Evolutionary conservation across 2,113 vertebrate genomes (phyloP).

Genomic region (Phoxinus phoxinus): DNA sequence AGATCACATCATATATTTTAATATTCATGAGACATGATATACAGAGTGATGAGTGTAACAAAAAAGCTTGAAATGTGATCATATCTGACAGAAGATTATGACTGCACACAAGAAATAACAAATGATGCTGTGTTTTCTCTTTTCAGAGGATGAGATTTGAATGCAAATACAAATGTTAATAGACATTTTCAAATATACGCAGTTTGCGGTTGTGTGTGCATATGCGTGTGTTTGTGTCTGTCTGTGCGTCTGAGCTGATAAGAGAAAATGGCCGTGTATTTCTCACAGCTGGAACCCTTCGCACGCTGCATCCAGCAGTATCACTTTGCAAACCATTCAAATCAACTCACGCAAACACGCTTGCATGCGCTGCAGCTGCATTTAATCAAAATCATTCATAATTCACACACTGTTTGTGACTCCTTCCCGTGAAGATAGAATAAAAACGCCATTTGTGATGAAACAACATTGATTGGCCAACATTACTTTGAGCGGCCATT

Average conservation of each 20-base stretch:
- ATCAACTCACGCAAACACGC: constrained; percentile 2
- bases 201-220: not conserved
- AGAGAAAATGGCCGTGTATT: constrained; percentile 51
- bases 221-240: not conserved
- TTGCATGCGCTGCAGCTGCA: constrained; percentile 29
- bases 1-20: not conserved
- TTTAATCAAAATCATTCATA: constrained; percentile 51
- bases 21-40: not conserved
- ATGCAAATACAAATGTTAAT: not conserved
- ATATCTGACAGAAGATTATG: not conserved
- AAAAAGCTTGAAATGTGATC: not conserved
- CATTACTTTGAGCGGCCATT: constrained; percentile 38
- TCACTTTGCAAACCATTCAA: constrained; percentile 35
- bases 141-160: not conserved
- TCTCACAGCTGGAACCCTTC: constrained; percentile 48
- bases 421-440: constrained; percentile 13
- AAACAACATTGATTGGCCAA: constrained; percentile 52
- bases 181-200: not conserved
- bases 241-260: constrained; percentile 34
- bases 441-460: constrained; percentile 38
- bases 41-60: not conserved
- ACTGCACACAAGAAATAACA: not conserved
- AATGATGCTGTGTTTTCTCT: not conserved
- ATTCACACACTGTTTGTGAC: constrained; percentile 28
- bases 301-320: constrained; percentile 34